Conservation (phyloP, 2,797 vertebrate species). For the Halcyon badia region DNA sequence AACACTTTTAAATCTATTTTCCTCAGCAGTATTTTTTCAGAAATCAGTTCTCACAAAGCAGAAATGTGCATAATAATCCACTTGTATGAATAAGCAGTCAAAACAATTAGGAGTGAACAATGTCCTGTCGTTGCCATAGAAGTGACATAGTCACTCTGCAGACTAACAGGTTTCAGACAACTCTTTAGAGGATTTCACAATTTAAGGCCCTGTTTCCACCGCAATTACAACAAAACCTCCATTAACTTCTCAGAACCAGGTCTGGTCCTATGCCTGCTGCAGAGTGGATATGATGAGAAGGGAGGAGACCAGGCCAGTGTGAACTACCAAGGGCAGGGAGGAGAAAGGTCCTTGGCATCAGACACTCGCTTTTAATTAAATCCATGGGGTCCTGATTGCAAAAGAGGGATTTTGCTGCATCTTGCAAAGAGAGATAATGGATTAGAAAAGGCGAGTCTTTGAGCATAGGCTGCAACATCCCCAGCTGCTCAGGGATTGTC, state of each 20-base stretch:
- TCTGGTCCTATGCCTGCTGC: not conserved
- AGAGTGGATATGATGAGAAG: not conserved
- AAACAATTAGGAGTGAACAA: slow-evolving; percentile 25
- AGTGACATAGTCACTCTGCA: not conserved
- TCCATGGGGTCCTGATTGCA: not conserved
- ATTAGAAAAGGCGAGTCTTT: not conserved
- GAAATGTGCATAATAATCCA: not conserved
- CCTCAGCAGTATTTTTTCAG: not conserved
- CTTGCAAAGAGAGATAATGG: not conserved
- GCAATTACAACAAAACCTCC: not conserved
- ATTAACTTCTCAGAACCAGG: not conserved
- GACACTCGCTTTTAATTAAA: not conserved
- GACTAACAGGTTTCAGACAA: not conserved
- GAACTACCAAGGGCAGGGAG: not conserved
- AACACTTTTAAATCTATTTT: not conserved
- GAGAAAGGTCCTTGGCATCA: not conserved
- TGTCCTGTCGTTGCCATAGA: not conserved
- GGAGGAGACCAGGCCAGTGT: rapidly evolving
- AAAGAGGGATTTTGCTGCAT: not conserved
- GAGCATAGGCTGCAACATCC: not conserved
- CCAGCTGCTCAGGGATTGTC: not conserved
- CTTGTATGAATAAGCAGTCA: not conserved
- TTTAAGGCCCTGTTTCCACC: not conserved
- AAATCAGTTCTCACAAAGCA: not conserved
- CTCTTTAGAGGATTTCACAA: not conserved